Evolutionary conservation across 1,140 invertebrate species (phyloP), one percentile per base, ranked within the genome.

Genomic region (Drosophila arawakana): DNA sequence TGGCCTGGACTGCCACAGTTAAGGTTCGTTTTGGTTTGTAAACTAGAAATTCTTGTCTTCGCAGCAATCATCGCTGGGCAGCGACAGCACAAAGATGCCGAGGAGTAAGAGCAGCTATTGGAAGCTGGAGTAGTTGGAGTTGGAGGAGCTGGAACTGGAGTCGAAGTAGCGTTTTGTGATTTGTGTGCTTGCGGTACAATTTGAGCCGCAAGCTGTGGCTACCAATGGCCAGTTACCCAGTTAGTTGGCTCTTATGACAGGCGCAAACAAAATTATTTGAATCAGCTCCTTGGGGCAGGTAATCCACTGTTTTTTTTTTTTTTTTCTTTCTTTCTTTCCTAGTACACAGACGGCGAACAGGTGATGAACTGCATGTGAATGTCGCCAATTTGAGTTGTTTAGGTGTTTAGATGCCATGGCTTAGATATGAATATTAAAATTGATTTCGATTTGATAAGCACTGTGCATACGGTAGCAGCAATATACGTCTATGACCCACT

Each of bases 131-230:
- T 25, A 65, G 67, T 72, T 65, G 83, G 72, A 73, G 25, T 30
- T 30, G 25, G 25, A 30, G 25, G 25, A 30, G 25, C 25, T 30
- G 25, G 25, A 30, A 30, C 25, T 30, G 52, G 18, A 65, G 67
- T 72, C 68, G 83, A 72, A 73, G 79, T 66, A 78, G 80, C 57
- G 70, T 69, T 73, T 78, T 80, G 76, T 88, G 84, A 88, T 88
- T 88, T 88, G 84, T 88, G 84, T 83, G 84, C 80, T 88, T 84
- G 84, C 84, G 84, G 84, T 88, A 88, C 84, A 88, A 88, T 88
- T 88, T 88, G 84, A 88, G 84, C 84, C 84, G 63, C 84, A 52
- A 89, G 84, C 84, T 82, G 79, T 77, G 76, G 79, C 83, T 82
- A 88, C 82, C 83, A 81, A 84, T 89, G 77, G 80, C 72, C 80